Conservation (phyloP, 2,797 vertebrate species). For the Ceryle rudis region DNA sequence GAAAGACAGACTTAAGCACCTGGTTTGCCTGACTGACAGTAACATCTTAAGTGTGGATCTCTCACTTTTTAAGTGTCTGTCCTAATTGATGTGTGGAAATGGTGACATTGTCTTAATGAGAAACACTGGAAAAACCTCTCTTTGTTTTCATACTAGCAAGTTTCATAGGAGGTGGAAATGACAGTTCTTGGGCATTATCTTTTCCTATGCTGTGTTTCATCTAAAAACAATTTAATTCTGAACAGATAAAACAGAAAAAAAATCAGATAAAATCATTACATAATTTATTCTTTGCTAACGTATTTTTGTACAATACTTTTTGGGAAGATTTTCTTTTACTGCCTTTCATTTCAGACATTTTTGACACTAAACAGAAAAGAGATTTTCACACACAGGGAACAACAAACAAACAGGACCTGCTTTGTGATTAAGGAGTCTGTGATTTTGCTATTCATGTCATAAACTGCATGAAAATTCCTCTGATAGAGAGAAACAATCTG, state of each 20-base stretch:
- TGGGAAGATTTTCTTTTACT: neutral
- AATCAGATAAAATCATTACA: neutral
- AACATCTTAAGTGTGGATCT: neutral
- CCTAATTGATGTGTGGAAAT: neutral
- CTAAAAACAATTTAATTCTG: neutral
- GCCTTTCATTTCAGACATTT: neutral
- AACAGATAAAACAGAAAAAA: neutral
- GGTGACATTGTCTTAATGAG: neutral
- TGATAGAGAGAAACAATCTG: neutral
- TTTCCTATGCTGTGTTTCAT: neutral
- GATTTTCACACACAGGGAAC: neutral
- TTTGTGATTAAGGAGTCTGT: neutral
- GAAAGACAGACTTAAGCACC: neutral
- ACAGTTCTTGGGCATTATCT: neutral
- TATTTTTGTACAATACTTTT: neutral
- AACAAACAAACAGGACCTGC: neutral
- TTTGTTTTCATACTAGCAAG: neutral
- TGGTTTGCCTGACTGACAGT: neutral
- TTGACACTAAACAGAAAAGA: neutral
- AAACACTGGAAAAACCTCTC: neutral
- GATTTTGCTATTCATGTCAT: neutral
- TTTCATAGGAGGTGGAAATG: neutral
- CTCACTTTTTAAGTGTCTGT: neutral
- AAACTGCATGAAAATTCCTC: neutral
- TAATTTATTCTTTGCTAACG: neutral